These are phyloP conservation scores for Folsomia candida DNA, from an alignment of 2,888 invertebrate genomes.

Conservation along the genomic window DNA sequence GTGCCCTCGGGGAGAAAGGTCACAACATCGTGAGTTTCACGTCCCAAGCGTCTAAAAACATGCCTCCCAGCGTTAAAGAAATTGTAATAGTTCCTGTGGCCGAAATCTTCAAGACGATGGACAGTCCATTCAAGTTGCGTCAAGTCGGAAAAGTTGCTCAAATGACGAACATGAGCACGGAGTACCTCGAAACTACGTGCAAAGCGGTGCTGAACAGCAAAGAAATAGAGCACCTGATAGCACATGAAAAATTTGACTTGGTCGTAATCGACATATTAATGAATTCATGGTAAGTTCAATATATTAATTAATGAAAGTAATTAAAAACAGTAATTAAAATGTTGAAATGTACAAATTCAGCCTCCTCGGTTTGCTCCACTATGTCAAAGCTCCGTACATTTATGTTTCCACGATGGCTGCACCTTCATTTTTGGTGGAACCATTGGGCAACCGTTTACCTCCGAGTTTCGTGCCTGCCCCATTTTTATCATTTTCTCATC, in stretches of 20 bases:
- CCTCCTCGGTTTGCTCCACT: conserved; percentile 40
- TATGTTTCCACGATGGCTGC: conserved; percentile 31
- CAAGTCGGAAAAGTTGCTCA: not conserved
- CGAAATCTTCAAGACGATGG: conserved; percentile 16
- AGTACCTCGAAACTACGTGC: too few relatives aligned
- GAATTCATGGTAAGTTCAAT: too few relatives aligned
- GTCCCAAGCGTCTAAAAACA: conserved; percentile 52
- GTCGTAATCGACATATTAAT: too few relatives aligned
- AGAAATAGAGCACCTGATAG: too few relatives aligned
- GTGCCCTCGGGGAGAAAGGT: conserved; percentile 50
- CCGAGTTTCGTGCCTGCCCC: conserved; percentile 53
- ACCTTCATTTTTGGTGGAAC: conserved; percentile 4
- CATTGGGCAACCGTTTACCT: conserved; percentile 25
- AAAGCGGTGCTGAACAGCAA: too few relatives aligned
- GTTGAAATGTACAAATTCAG: too few relatives aligned
- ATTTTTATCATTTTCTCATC: conserved; percentile 45
- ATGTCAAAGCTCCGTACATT: conserved; percentile 23
- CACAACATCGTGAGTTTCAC: conserved; percentile 51
- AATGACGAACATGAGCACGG: conserved; percentile 1
- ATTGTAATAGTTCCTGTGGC: conserved; percentile 18
- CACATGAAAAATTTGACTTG: too few relatives aligned
- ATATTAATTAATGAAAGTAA: too few relatives aligned
- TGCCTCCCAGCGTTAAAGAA: conserved; percentile 53
- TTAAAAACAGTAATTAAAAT: too few relatives aligned
- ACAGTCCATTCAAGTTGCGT: not conserved